Base-by-base conservation (phyloP, 2,797 vertebrate genomes). In the Liasis olivaceus region DNA sequence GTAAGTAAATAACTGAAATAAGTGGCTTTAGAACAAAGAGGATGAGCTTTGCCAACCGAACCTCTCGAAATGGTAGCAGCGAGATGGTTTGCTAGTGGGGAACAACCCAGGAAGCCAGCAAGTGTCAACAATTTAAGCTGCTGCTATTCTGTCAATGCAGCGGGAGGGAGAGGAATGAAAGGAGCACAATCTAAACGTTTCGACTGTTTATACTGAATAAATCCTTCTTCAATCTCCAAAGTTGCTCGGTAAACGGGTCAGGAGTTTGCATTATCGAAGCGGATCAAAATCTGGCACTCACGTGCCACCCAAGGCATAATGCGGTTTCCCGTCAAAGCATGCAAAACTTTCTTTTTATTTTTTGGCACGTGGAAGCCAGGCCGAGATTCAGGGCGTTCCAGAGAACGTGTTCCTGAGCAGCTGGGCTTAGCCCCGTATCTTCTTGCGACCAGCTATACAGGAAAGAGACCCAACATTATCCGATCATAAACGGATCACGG, bases 11-110 rank as follows among this genome's bases (percentile, higher is more conserved):
- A 20, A 60, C 20, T 20, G 20, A 60, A 60, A 60, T 60, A 60
- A 60, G 14, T 64, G 47, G 90, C 91, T 93, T 94, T 92, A 90
- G 93, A 94, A 85, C 59, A 96, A 97, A 95, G 47, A 89, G 93
- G 59, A 92, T 28, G 4, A 4, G 89, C 90, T 60, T 60, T 95
- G 94, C 89, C 95, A 95, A 94, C 86, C 77, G 94, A 89, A 26
- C 90, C 72, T 94, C 86, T 20, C 59, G 94, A 96, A 63, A 81
- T 72, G 63, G 28, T 93, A 91, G 88, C 63, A 88, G 92, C 95
- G 81, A 66, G 94, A 93, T 91, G 22, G 72, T 56, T 60, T 77
- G 22, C 14, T 31, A 4, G 4, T 2, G 11, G 85, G 92, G 94
- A 94, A 85, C 22, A 28, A 58, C 36, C 77, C 58, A 92, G 47